These are phyloP conservation scores for Lepidonotus clava DNA, from an alignment of 2,888 invertebrate species.

Conservation along the genomic window DNA sequence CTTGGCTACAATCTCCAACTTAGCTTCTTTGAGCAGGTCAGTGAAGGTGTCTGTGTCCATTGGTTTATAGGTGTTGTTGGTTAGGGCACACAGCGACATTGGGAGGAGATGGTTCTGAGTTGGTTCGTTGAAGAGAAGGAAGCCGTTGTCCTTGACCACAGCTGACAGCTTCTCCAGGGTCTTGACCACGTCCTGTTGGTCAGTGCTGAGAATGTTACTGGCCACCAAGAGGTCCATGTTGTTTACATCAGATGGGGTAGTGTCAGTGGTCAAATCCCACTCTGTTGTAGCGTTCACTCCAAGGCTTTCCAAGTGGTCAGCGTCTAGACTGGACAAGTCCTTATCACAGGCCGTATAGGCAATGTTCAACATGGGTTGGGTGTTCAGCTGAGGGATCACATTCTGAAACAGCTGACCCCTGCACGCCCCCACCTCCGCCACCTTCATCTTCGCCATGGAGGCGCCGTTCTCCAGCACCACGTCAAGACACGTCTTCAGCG, in stretches of 20 bases:
- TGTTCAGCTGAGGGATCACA: constrained; percentile 80
- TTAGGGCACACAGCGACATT: constrained; percentile 68
- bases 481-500: constrained; percentile 83
- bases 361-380: constrained; percentile 86
- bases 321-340: constrained; percentile 80
- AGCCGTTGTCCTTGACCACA: constrained; percentile 84
- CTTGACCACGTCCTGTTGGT: constrained; percentile 64
- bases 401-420: constrained; percentile 64
- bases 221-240: constrained; percentile 72
- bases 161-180: constrained; percentile 74
- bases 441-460: constrained; percentile 86
- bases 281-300: constrained; percentile 84
- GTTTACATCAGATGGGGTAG: not conserved
- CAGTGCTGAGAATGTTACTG: constrained; percentile 71
- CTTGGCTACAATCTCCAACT: constrained; percentile 84
- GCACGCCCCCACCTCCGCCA: constrained; percentile 69
- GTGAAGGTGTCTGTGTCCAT: constrained; percentile 66
- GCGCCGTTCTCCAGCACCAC: constrained; percentile 89
- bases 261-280: constrained; percentile 82
- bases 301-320: constrained; percentile 82
- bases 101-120: constrained; percentile 76
- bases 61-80: constrained; percentile 67
- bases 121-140: constrained; percentile 80
- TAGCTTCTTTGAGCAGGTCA: constrained; percentile 72
- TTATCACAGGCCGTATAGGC: constrained; percentile 84